phyloP scores from a whole-genome alignment of 1,140 invertebrate genomes.

The Neotoxoptera formosana region DNA sequence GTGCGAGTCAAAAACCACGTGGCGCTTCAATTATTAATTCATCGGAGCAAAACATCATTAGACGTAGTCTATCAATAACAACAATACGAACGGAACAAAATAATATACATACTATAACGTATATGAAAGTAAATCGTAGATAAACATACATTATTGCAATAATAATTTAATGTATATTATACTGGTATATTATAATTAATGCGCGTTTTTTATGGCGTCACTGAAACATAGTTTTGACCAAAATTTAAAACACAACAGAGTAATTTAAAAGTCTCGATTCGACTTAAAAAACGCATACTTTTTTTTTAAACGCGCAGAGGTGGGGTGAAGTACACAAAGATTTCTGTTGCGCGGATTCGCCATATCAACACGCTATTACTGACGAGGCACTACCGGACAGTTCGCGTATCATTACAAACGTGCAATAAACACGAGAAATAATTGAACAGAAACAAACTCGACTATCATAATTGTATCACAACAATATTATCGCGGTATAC shows the following conservation, averaged over 20 bases:
- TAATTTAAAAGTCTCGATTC: neutral
- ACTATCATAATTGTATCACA: neutral
- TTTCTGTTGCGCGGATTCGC: neutral
- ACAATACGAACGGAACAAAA: neutral
- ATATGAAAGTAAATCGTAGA: neutral
- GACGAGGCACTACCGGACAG: neutral
- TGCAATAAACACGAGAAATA: neutral
- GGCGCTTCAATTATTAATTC: neutral
- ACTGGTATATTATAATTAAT: neutral
- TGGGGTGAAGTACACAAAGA: neutral
- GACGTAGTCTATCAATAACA: neutral
- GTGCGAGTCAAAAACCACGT: neutral
- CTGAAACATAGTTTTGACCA: neutral
- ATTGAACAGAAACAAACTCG: neutral
- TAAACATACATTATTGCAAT: neutral
- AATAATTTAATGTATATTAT: neutral
- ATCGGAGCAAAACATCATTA: neutral
- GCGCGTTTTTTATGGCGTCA: neutral
- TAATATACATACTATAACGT: neutral
- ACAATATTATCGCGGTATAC: neutral
- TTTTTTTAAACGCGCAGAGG: neutral
- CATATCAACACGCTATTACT: neutral
- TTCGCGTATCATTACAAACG: neutral
- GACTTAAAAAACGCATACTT: neutral
- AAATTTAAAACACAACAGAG: neutral